A percentile compares a stretch with the other conserved stretches of the same genome.
phyloP scores from a whole-genome alignment of 2,888 invertebrate genomes.

The Entomobrya multifasciata region DNA sequence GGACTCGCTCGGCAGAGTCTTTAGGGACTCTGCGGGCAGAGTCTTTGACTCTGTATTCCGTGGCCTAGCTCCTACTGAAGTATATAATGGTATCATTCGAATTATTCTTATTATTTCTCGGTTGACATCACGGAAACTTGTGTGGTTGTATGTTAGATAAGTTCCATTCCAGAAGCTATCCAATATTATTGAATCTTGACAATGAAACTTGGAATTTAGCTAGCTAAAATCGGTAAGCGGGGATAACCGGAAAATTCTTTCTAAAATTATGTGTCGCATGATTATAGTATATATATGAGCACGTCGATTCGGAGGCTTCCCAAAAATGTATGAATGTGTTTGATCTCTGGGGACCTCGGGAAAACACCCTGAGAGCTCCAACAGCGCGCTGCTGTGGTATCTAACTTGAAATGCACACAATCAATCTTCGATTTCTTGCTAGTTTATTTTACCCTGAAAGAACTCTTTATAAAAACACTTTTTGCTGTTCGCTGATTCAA shows the following conservation, averaged over 20 bases:
- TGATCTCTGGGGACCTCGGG: constrained; percentile 52
- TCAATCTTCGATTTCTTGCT: constrained; percentile 52
- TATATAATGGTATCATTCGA: too few relatives aligned
- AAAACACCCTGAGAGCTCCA: constrained; percentile 19
- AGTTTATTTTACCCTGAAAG: neutral
- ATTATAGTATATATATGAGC: too few relatives aligned
- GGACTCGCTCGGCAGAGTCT: too few relatives aligned
- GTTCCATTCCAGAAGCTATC: too few relatives aligned
- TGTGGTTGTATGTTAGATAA: neutral
- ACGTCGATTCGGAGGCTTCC: neutral
- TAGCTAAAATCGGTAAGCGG: neutral
- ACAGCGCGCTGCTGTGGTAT: neutral
- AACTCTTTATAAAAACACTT: neutral
- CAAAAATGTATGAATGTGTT: constrained; percentile 16
- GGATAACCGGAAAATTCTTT: too few relatives aligned
- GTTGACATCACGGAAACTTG: neutral
- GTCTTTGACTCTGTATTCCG: too few relatives aligned
- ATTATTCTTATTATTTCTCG: too few relatives aligned
- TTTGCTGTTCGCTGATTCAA: neutral
- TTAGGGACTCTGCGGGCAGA: too few relatives aligned
- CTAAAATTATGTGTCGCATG: constrained; percentile 11
- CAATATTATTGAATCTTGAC: too few relatives aligned
- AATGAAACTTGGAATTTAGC: constrained; percentile 14
- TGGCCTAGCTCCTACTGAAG: too few relatives aligned
- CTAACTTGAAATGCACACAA: constrained; percentile 53